These are phyloP conservation scores for Zaprionus vittiger DNA, from an alignment of 1,140 invertebrate species.

Conservation along the genomic window DNA sequence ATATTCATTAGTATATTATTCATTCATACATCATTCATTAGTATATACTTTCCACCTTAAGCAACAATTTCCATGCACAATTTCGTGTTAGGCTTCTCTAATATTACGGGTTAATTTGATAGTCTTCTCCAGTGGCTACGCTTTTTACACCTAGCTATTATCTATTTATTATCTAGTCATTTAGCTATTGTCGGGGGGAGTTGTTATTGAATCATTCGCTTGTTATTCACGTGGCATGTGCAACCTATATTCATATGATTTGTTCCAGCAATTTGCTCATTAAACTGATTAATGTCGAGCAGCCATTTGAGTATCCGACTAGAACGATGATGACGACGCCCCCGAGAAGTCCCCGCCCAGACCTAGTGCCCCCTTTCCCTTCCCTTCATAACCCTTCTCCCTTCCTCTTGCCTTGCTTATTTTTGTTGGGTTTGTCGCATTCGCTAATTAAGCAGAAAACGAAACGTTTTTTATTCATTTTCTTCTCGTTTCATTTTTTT, in stretches of 20 bases:
- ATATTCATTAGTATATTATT: not conserved
- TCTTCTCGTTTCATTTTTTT: constrained; percentile 39
- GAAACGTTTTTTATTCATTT: constrained; percentile 35
- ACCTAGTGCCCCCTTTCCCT: not conserved
- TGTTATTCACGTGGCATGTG: not conserved
- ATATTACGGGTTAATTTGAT: too few relatives aligned
- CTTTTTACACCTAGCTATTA: not conserved
- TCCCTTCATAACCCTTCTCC: not conserved
- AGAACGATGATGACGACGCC: not conserved
- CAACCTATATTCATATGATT: constrained; percentile 11
- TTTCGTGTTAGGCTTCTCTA: too few relatives aligned
- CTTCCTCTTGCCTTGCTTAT: constrained; percentile 41
- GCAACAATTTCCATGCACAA: not conserved
- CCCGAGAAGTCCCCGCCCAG: not conserved
- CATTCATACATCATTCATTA: not conserved
- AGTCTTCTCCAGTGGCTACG: not conserved
- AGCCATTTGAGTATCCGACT: constrained; percentile 29
- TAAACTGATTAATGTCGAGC: constrained; percentile 51
- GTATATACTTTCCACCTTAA: not conserved
- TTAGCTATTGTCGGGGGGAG: not conserved
- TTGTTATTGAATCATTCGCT: constrained; percentile 6
- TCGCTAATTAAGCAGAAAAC: constrained; percentile 75
- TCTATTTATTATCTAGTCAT: not conserved
- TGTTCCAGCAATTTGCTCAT: constrained; percentile 45
- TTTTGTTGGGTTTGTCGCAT: constrained; percentile 76